These are phyloP conservation scores for Apotomis capreana DNA, from an alignment of 2,888 invertebrate genomes.

Conservation along the genomic window DNA sequence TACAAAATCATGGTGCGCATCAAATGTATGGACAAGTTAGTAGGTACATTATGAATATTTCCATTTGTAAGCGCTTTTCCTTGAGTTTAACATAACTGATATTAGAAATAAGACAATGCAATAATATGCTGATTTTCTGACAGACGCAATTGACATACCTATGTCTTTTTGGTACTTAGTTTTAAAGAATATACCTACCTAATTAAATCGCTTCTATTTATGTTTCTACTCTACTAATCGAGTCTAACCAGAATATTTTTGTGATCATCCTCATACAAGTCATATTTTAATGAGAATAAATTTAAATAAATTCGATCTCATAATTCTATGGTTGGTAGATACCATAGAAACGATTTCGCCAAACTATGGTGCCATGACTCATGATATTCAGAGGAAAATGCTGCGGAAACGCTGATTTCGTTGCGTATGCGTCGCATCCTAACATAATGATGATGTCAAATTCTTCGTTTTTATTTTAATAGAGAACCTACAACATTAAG, in stretches of 20 bases:
- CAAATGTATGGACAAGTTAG: background rate
- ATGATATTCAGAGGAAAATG: background rate
- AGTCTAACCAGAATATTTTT: no score
- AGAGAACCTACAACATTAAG: no score
- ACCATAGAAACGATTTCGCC: background rate
- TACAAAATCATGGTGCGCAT: slow-evolving; percentile 13
- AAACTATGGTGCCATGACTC: background rate
- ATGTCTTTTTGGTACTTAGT: no score
- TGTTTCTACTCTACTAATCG: no score
- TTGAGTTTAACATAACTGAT: slow-evolving; percentile 1
- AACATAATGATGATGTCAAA: background rate
- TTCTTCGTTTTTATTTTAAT: no score
- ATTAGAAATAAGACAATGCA: no score
- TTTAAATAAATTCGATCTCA: background rate
- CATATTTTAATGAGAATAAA: background rate
- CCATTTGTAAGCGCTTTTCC: background rate
- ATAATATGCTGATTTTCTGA: no score
- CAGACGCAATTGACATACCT: no score
- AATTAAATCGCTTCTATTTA: no score
- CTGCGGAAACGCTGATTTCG: background rate
- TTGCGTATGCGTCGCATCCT: background rate
- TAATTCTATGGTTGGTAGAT: background rate
- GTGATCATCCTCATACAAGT: no score
- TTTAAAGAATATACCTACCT: no score
- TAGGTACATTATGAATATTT: no score